Evolutionary conservation across 2,888 invertebrate species (phyloP), one percentile per base, ranked within the genome.

Genomic region (Digitonthophagus gazella): DNA sequence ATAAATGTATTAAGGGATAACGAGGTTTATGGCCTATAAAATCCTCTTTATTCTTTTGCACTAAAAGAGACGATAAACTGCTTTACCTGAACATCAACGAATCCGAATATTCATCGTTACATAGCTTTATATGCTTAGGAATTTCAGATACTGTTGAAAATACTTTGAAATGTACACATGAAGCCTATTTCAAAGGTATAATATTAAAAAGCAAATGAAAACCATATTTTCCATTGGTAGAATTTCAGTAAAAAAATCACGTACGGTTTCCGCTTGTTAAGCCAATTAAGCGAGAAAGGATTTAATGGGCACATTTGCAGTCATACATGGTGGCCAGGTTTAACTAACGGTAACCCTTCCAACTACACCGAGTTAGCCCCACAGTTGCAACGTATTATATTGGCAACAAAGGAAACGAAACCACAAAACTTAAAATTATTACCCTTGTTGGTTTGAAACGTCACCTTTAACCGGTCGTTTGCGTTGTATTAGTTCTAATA

Each of bases 261-360:
- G 18, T 61, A n/a, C 61, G 18, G n/a, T 16, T 19, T 61, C 18
- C 8, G 61, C 6, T 61, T 61, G 20, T 19, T 20, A 61, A 61
- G 61, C 61, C 61, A 61, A 61, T 61, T 61, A 61, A 61, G 20
- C 20, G 61, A 20, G 19, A 61, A 61, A 61, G 18, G 61, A 15
- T 61, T 61, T 61, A 61, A 61, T 61, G 18, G 61, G 61, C 6
- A n/a, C 18, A 61, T 61, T 61, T 18, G 61, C 61, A 61, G 61
- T 61, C 61, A 61, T 61, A 18, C 16, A 20, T n/a, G 19, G 18
- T 61, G n/a, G 18, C n/a, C 61, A 20, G 61, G 3, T 61, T 20
- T 61, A 61, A 5, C 61, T 61, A 18, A n/a, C 61, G 19, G 61
- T 19, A 61, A 61, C 61, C 28, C 28, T 44, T 44, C 3, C 11